phyloP scores from a whole-genome alignment of 2,888 invertebrate species.

The Lasioglossum malachurum region DNA sequence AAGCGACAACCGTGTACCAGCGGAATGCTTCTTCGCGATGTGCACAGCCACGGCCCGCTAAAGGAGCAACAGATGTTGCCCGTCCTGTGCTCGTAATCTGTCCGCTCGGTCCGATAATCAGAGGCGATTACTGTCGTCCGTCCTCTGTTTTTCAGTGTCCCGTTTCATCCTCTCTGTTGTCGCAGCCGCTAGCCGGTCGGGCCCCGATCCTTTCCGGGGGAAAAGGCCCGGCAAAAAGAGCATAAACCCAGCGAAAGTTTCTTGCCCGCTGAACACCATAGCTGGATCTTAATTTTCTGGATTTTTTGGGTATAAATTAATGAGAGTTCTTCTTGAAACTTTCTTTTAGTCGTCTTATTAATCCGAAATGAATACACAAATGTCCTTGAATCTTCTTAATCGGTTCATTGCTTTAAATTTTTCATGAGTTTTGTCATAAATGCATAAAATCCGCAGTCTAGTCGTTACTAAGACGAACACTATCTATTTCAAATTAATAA shows the following conservation, averaged over 20 bases:
- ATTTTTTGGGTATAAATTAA: no score
- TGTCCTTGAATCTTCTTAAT: no score
- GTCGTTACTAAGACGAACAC: no score
- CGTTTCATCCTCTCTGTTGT: constrained; percentile 54
- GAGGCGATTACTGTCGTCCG: constrained; percentile 78
- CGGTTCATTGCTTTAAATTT: no score
- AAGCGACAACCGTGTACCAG: constrained; percentile 4
- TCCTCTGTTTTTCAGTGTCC: constrained; percentile 61
- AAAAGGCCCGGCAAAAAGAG: constrained; percentile 45
- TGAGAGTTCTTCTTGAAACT: no score
- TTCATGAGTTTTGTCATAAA: no score
- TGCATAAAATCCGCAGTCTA: no score
- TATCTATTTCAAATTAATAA: no score
- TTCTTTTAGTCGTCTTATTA: no score
- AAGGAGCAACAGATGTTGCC: constrained; percentile 17
- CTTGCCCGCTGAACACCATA: constrained; percentile 28
- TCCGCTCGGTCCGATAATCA: constrained; percentile 75
- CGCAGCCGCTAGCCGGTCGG: constrained; percentile 16
- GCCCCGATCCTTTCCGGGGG: constrained; percentile 43
- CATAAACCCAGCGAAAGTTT: constrained; percentile 19
- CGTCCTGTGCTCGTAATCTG: constrained; percentile 56
- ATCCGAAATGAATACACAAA: no score
- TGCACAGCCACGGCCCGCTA: not conserved
- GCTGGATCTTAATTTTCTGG: constrained; percentile 42
- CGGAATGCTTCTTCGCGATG: constrained; percentile 1